Evolutionary conservation across 2,797 vertebrate species (phyloP), one percentile per base, ranked within the genome.

Genomic region (Channallabes apus): DNA sequence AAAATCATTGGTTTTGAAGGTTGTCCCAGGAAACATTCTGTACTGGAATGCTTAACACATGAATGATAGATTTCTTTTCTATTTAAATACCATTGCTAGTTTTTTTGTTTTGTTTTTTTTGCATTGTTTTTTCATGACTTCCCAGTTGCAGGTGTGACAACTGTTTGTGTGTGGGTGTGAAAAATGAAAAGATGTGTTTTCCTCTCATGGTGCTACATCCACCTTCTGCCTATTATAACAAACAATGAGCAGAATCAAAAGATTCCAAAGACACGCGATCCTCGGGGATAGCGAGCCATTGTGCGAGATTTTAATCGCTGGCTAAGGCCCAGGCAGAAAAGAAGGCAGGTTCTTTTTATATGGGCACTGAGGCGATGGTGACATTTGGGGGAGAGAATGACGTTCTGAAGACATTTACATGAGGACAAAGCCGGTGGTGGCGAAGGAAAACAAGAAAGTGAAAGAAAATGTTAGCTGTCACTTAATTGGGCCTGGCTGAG

Each of bases 311-410:
- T 84, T 88, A 89, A 91, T 91, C 90, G 84, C 86, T 84, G 84
- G 89, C 84, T 82, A 56, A 29, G 72, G 79, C 88, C 86, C 86
- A 84, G 82, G 86, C 82, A 29, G 79, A 78, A 54, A 86, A 82
- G 64, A 82, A 85, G 85, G 82, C 83, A 86, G 85, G 73, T 82
- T 87, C 86, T 90, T 91, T 90, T 90, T 92, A 90, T 91, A 84
- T 83, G 82, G 54, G 69, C 77, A 87, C 86, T 82, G 86, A 91
- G 89, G 85, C 79, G 84, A 88, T 85, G 78, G 86, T 91, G 90
- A 91, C 91, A 91, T 92, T 91, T 91, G 80, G 84, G 61, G 87
- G 79, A 84, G 84, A 91, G 88, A 91, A 89, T 89, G 88, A 87
- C 85, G 89, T 88, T 88, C 83, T 59, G 82, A 82, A 86, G 87